These are phyloP conservation scores for Colistium nudipinnis DNA, from an alignment of 2,113 vertebrate species.

Conservation along the genomic window DNA sequence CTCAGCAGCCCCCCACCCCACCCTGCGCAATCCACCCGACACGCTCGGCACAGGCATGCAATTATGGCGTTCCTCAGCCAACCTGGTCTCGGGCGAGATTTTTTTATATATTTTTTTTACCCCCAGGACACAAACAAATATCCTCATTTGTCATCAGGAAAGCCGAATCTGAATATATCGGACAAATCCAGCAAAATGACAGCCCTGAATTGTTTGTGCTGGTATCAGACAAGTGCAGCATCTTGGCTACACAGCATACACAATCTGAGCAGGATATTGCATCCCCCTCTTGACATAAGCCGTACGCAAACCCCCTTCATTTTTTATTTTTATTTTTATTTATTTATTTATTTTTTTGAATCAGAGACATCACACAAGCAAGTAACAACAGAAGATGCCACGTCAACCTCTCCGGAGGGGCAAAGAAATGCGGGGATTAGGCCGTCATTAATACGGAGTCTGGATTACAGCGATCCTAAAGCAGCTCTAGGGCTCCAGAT, in stretches of 20 bases:
- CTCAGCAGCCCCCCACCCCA: constrained; percentile 55
- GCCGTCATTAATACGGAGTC: constrained; percentile 76
- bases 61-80: constrained; percentile 40
- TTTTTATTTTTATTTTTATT: neutral
- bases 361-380: constrained; percentile 49
- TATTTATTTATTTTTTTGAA: constrained; percentile 44
- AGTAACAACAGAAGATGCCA: constrained; percentile 51
- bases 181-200: constrained; percentile 31
- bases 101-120: too few relatives aligned
- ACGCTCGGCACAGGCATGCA: constrained; percentile 46
- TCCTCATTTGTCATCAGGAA: constrained; percentile 8
- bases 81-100: constrained; percentile 20
- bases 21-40: too few relatives aligned
- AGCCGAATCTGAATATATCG: constrained; percentile 17
- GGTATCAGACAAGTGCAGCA: constrained; percentile 48
- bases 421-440: constrained; percentile 74
- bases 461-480: constrained; percentile 80
- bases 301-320: constrained; percentile 8
- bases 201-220: constrained; percentile 25
- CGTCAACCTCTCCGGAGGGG: constrained; percentile 56
- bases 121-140: too few relatives aligned
- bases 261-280: constrained; percentile 57
- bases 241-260: constrained; percentile 20
- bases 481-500: constrained; percentile 67
- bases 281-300: constrained; percentile 50